A percentile compares a stretch with the other conserved stretches of the same genome.
These are phyloP conservation scores for Drosophila melanogaster DNA, from an alignment of 1,140 invertebrate species.

Conservation along the genomic window DNA sequence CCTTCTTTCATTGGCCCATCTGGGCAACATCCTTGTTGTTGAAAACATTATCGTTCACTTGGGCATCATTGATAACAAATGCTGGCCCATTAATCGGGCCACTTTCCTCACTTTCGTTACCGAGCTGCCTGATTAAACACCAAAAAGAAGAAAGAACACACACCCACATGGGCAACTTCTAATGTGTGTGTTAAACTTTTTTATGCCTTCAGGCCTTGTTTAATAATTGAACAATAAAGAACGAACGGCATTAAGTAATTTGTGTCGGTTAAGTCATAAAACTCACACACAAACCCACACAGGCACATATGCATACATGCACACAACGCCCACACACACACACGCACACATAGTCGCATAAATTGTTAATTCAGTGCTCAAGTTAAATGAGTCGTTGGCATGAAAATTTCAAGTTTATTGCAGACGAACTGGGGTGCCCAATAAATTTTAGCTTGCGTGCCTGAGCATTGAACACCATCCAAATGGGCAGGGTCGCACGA, in stretches of 20 bases:
- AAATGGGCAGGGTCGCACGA: background rate
- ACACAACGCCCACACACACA: conserved; percentile 22
- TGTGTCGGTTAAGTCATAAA: conserved; percentile 74
- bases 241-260: conserved; percentile 77
- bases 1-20: conserved; percentile 2
- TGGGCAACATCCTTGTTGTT: conserved; percentile 20
- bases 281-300: conserved; percentile 52
- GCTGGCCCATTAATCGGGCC: conserved; percentile 67
- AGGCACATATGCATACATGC: conserved; percentile 4
- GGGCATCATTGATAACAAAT: conserved; percentile 78
- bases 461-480: conserved; percentile 18
- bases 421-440: conserved; percentile 26
- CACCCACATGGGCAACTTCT: conserved; percentile 12
- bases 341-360: conserved; percentile 20
- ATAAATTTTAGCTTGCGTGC: conserved; percentile 55
- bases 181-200: conserved; percentile 72
- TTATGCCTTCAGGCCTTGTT: conserved; percentile 48
- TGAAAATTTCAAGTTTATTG: conserved; percentile 78
- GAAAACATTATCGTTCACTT: conserved; percentile 69
- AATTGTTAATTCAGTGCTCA: conserved; percentile 79
- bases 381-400: conserved; percentile 76
- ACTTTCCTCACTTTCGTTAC: conserved; percentile 7
- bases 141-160: background rate
- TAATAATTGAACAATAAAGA: conserved; percentile 80
- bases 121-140: conserved; percentile 53